A percentile compares a stretch with the other conserved stretches of the same genome.
These are phyloP conservation scores for Entomobrya proxima DNA, from an alignment of 2,888 invertebrate species.

Conservation along the genomic window DNA sequence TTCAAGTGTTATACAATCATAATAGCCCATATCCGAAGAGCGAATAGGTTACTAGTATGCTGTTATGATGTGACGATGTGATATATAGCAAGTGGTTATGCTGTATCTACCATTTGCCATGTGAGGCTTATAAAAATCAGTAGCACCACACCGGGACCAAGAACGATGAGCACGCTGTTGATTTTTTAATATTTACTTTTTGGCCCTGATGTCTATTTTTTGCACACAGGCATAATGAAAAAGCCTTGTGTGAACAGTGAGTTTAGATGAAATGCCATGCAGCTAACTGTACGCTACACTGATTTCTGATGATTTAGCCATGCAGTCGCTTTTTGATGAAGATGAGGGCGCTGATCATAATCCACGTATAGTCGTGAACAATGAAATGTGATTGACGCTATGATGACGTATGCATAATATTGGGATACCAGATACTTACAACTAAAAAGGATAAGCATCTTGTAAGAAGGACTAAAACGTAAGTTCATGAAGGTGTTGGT, in stretches of 20 bases:
- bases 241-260: neutral
- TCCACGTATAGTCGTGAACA: too few species aligned
- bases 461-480: too few species aligned
- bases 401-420: too few species aligned
- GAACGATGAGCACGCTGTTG: neutral
- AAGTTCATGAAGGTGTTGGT: too few species aligned
- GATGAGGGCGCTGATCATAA: neutral
- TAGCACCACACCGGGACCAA: neutral
- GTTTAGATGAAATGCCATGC: neutral
- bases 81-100: neutral
- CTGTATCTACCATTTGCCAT: neutral
- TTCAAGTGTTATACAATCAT: slow-evolving; percentile 65
- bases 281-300: neutral
- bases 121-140: neutral
- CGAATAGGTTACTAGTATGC: slow-evolving; percentile 53
- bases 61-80: neutral
- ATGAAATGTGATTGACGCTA: too few species aligned
- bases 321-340: neutral
- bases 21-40: slow-evolving; percentile 61
- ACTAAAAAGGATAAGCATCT: too few species aligned
- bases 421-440: too few species aligned
- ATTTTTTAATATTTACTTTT: neutral
- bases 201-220: neutral
- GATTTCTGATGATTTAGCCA: neutral
- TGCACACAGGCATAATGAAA: neutral